Conservation (phyloP, 1,140 invertebrate genomes). For the Drosophila nigromelanica region DNA sequence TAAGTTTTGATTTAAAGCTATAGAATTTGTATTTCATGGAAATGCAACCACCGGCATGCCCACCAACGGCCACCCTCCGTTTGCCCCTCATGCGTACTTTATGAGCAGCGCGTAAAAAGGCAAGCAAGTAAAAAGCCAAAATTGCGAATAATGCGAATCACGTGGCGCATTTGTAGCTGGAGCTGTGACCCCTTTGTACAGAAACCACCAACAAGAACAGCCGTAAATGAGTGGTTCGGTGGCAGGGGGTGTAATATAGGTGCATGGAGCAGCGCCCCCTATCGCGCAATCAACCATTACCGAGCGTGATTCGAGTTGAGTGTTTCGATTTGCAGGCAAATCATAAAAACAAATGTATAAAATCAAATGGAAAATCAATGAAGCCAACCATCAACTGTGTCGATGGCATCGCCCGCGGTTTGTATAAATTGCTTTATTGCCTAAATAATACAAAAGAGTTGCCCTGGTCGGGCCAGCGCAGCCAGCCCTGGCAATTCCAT, state of each 20-base stretch:
- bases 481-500: neutral
- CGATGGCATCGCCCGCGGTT: conserved; percentile 44
- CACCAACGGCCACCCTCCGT: too few species aligned
- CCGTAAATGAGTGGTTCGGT: conserved; percentile 27
- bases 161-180: conserved; percentile 57
- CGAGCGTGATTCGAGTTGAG: conserved; percentile 74
- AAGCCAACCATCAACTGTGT: conserved; percentile 74
- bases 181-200: conserved; percentile 31
- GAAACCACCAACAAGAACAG: conserved; percentile 38
- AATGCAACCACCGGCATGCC: neutral
- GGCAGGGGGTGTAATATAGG: neutral
- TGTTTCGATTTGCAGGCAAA: conserved; percentile 80
- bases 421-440: conserved; percentile 63
- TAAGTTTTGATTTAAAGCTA: neutral
- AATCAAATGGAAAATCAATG: conserved; percentile 81
- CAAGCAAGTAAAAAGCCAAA: conserved; percentile 67
- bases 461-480: neutral
- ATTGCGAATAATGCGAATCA: conserved; percentile 81
- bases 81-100: conserved; percentile 22
- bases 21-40: neutral
- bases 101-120: conserved; percentile 56
- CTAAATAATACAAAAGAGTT: conserved; percentile 57
- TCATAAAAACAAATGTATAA: conserved; percentile 82
- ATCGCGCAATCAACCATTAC: conserved; percentile 78
- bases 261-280: conserved; percentile 5